These are phyloP conservation scores for Danio aesculapii DNA, from an alignment of 2,797 vertebrate genomes.

Conservation along the genomic window DNA sequence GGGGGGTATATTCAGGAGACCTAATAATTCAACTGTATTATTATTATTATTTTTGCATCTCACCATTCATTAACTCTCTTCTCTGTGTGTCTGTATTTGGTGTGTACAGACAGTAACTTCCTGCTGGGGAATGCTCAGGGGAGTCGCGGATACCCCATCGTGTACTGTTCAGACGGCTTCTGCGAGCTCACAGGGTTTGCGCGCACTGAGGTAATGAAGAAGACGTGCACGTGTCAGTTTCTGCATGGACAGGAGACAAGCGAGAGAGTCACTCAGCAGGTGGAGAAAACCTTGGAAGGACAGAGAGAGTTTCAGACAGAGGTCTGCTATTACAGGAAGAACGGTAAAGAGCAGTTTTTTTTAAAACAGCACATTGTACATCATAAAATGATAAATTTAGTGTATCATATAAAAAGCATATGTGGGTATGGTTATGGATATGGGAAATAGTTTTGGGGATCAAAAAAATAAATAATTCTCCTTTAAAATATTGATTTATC, in stretches of 20 bases:
- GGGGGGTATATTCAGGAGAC: too few relatives aligned
- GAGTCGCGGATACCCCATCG: conserved; percentile 88
- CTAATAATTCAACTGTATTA: too few relatives aligned
- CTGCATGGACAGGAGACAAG: conserved; percentile 90
- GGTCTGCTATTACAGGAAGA: conserved; percentile 91
- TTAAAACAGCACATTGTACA: too few relatives aligned
- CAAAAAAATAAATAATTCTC: too few relatives aligned
- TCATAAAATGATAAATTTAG: too few relatives aligned
- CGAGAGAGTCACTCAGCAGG: conserved; percentile 82
- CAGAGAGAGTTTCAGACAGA: conserved; percentile 90
- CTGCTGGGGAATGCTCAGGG: conserved; percentile 93
- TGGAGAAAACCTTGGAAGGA: conserved; percentile 89
- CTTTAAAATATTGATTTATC: too few relatives aligned
- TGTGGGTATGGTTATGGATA: too few relatives aligned
- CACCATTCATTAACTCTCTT: background rate
- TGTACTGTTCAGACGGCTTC: conserved; percentile 97
- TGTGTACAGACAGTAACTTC: conserved; percentile 92
- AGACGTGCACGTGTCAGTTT: conserved; percentile 91
- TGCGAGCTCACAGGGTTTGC: conserved; percentile 92
- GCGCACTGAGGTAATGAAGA: conserved; percentile 96
- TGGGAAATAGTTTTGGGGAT: too few relatives aligned
- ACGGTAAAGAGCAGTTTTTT: conserved; percentile 75
- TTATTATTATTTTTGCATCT: background rate
- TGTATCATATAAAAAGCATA: too few relatives aligned
- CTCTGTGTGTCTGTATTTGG: conserved; percentile 28